Percentiles rank a stretch among this genome's conserved stretches.
phyloP scores from a whole-genome alignment of 2,113 vertebrate species.

The Porphyrio hochstetteri region DNA sequence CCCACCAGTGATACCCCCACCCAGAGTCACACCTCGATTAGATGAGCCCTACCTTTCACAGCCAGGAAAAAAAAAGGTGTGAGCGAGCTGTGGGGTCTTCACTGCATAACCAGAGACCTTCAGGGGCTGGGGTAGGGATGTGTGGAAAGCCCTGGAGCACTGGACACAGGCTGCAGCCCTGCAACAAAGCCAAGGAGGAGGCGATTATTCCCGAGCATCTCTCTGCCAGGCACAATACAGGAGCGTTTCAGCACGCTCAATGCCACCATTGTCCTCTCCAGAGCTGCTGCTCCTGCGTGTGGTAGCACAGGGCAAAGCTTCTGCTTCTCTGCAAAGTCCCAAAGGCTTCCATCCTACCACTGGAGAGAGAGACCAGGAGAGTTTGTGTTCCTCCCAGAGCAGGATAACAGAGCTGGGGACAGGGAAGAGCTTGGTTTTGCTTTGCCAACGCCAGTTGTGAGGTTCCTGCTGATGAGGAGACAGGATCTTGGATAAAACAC shows the following conservation, averaged over 20 bases:
- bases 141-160: background rate
- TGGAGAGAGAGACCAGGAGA: background rate
- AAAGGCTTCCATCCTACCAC: fast-evolving
- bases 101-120: constrained; percentile 8
- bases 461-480: background rate
- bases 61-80: constrained; percentile 12
- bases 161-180: background rate
- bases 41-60: constrained; percentile 5
- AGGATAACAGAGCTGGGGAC: background rate
- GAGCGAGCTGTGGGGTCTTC: background rate
- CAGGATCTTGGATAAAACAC: background rate
- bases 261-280: constrained; percentile 14
- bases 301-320: background rate
- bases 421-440: background rate
- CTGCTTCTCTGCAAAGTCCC: background rate
- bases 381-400: background rate
- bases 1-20: fast-evolving
- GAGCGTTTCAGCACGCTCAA: background rate
- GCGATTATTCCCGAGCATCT: constrained; percentile 31
- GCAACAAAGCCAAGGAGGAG: constrained; percentile 51
- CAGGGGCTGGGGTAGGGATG: background rate
- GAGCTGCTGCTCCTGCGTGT: background rate
- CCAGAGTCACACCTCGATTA: fast-evolving
- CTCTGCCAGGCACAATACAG: constrained; percentile 64
- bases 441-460: background rate